Evolutionary conservation across 2,113 vertebrate genomes (phyloP), one percentile per base, ranked within the genome.

Genomic region (Poecile atricapillus): DNA sequence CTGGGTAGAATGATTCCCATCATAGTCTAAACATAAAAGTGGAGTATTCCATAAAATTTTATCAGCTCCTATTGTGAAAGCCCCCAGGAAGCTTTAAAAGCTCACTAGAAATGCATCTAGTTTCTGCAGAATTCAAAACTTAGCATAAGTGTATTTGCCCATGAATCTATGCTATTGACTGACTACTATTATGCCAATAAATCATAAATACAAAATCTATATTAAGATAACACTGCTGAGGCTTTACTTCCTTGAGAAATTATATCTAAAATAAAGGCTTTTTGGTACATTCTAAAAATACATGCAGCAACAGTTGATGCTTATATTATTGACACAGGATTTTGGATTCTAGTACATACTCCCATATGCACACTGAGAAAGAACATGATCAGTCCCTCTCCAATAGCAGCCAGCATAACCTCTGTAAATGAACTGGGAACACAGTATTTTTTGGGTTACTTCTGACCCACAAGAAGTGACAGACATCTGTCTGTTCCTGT

Each of bases 21-120:
- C 60, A 71, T 87, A 89, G 65, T 87, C 65, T 56, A 60, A 69
- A 89, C 44, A 85, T 94, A 94, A 85, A 97, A 95, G 49, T 84
- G 59, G 49, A 91, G 62, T 46, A 76, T 85, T 87, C 87, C 87
- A 94, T 93, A 97, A 95, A 94, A 96, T 63, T 95, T 94, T 94
- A 95, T 94, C 87, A 94, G 74, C 43, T 95, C 13, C 67, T 91
- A 82, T 85, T 95, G 87, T 87, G 74, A 91, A 87, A 94, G 43
- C 59, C 89, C 80, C 63, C 65, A 94, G 87, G 93, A 97, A 82
- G 27, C 80, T 91, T 94, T 89, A 95, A 94, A 96, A 88, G 67
- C 94, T 95, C 70, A 56, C 52, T 67, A 91, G 65, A 84, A 96
- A 87, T 37, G 13, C 37, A 85, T 87, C 50, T 73, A 31, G 8